Evolutionary conservation across 2,113 vertebrate genomes (phyloP).

Genomic region (Motacilla alba): DNA sequence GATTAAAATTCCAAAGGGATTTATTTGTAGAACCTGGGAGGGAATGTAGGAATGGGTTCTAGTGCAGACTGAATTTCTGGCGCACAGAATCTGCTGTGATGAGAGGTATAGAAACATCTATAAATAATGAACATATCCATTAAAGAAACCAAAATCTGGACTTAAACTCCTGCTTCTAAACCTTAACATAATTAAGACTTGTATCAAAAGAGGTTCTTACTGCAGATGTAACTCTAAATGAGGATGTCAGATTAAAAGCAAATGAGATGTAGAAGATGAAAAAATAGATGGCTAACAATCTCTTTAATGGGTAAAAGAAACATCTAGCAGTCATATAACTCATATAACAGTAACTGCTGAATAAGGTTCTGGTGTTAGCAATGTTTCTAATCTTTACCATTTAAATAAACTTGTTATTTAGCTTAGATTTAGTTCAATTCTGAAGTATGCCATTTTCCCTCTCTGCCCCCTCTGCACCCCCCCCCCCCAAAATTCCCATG

Average conservation of each 20-base stretch:
- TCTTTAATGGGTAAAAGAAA: background rate
- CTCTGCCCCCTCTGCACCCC: accelerated
- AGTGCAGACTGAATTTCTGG: background rate
- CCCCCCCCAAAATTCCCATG: background rate
- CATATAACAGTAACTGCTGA: background rate
- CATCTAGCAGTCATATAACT: background rate
- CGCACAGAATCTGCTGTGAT: background rate
- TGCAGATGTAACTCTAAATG: background rate
- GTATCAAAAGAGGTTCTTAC: background rate
- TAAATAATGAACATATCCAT: background rate
- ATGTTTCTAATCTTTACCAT: background rate
- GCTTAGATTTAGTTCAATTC: background rate
- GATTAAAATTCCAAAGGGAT: background rate
- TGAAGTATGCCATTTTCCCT: background rate
- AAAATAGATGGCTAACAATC: background rate
- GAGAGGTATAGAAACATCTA: background rate
- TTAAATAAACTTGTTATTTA: background rate
- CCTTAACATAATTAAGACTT: background rate
- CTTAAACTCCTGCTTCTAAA: background rate
- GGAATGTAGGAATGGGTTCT: background rate
- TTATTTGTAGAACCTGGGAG: background rate
- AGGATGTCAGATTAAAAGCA: background rate
- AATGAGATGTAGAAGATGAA: background rate
- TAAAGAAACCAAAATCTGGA: background rate
- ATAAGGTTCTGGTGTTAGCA: background rate